phyloP scores from a whole-genome alignment of 1,140 invertebrate species.

The Caligus rogercresseyi region DNA sequence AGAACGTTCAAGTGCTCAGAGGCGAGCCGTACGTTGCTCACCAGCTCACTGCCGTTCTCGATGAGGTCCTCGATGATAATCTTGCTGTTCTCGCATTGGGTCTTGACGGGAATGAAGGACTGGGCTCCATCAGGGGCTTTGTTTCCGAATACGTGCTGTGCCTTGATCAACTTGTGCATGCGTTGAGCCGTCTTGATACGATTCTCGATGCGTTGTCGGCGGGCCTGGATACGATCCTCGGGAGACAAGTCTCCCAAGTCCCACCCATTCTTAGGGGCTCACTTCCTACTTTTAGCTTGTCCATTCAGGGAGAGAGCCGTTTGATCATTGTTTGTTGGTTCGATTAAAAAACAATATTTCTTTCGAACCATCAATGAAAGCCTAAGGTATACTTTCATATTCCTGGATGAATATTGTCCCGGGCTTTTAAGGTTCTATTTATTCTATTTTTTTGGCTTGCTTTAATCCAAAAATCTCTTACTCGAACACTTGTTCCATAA shows the following conservation, averaged over 20 bases:
- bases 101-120: neutral
- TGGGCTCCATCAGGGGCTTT: neutral
- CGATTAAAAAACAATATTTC: too few relatives aligned
- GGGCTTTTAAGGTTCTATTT: too few relatives aligned
- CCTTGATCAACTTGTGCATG: conserved; percentile 7
- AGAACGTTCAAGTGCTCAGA: conserved; percentile 3
- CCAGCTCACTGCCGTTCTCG: neutral
- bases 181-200: conserved; percentile 1
- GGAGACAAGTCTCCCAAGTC: neutral
- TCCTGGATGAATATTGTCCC: too few relatives aligned
- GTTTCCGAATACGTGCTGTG: conserved; percentile 3
- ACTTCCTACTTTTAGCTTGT: neutral
- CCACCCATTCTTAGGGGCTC: neutral
- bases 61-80: neutral
- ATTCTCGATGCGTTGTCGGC: neutral
- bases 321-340: too few relatives aligned
- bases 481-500: too few relatives aligned
- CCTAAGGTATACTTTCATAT: too few relatives aligned
- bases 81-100: neutral
- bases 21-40: conserved; percentile 7
- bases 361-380: too few relatives aligned
- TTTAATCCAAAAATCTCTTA: too few relatives aligned
- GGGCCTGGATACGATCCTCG: conserved; percentile 2
- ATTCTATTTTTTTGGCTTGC: too few relatives aligned
- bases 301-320: too few relatives aligned